These are phyloP conservation scores for Glomeris maerens DNA, from an alignment of 1,140 invertebrate species.

Conservation along the genomic window DNA sequence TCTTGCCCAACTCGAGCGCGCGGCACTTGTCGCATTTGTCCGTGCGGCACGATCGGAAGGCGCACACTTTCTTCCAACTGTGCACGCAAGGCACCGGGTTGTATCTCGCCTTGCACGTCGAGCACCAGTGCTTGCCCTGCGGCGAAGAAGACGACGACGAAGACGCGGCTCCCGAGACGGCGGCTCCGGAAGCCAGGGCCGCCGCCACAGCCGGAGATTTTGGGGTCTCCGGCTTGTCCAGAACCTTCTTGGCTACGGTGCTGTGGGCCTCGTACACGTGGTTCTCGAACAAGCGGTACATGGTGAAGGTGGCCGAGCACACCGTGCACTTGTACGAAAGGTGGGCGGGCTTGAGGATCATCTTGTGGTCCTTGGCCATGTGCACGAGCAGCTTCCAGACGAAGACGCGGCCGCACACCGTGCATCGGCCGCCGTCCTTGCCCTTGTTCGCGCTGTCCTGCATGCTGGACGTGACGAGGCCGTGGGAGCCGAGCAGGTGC, in stretches of 20 bases:
- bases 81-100: too few species aligned
- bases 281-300: conserved; percentile 89
- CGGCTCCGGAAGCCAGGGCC: background rate
- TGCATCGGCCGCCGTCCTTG: conserved; percentile 83
- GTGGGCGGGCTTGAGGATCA: conserved; percentile 79
- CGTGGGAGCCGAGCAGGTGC: conserved; percentile 82
- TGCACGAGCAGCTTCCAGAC: conserved; percentile 84
- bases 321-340: conserved; percentile 88
- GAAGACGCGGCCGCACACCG: conserved; percentile 79
- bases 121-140: too few species aligned
- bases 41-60: conserved; percentile 18
- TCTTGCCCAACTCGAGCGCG: too few species aligned
- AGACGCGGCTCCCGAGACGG: background rate
- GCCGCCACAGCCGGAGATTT: conserved; percentile 16
- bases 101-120: too few species aligned
- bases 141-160: background rate
- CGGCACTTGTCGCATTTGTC: conserved; percentile 21
- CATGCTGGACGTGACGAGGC: conserved; percentile 87
- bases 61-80: too few species aligned
- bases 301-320: conserved; percentile 81
- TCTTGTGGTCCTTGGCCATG: conserved; percentile 74
- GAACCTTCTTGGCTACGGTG: conserved; percentile 60
- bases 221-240: conserved; percentile 50
- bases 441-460: conserved; percentile 88
- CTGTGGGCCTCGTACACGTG: conserved; percentile 86